Conservation (phyloP, 2,797 vertebrate genomes). For the Vultur gryphus region DNA sequence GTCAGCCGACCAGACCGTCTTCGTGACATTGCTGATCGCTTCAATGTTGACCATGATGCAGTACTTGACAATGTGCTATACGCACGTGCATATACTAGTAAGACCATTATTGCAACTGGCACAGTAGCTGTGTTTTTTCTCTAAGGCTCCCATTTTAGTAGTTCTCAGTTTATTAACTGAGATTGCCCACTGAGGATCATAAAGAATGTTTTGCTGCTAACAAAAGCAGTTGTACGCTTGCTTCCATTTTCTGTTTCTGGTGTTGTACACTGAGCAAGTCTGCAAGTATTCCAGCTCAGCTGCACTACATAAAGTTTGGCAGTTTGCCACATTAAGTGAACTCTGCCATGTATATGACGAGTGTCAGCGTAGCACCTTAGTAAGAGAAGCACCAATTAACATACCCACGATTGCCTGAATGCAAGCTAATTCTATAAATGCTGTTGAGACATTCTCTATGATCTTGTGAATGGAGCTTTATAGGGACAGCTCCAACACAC, state of each 20-base stretch:
- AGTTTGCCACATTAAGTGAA: background rate
- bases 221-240: background rate
- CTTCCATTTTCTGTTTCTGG: background rate
- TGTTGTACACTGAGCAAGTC: background rate
- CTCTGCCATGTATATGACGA: background rate
- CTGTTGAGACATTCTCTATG: background rate
- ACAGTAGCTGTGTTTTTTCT: background rate
- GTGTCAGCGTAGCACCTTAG: background rate
- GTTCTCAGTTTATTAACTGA: background rate
- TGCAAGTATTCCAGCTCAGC: background rate
- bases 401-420: background rate
- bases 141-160: background rate
- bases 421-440: background rate
- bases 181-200: background rate
- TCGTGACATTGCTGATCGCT: slow-evolving; percentile 92
- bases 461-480: background rate
- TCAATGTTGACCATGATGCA: slow-evolving; percentile 91
- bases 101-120: slow-evolving; percentile 13
- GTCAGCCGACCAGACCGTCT: slow-evolving; percentile 93
- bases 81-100: slow-evolving; percentile 96
- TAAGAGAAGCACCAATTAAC: background rate
- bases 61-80: slow-evolving; percentile 97
- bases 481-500: background rate
- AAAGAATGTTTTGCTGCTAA: background rate
- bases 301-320: background rate